Evolutionary conservation across 2,888 invertebrate species (phyloP).

Genomic region (Conistra vaccinii): DNA sequence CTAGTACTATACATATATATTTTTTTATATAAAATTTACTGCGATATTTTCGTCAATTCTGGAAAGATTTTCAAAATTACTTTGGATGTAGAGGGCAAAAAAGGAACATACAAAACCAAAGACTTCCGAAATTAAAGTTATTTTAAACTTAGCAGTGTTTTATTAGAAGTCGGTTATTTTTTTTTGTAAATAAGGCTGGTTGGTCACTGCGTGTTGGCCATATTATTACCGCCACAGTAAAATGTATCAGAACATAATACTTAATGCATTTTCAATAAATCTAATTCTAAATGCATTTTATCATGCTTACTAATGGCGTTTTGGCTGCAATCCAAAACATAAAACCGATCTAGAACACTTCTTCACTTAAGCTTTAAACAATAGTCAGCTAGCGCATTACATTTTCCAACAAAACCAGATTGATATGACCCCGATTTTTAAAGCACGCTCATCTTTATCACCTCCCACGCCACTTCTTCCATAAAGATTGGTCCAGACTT

Average conservation of each 20-base stretch:
- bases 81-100: too few relatives aligned
- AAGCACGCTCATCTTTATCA: slow-evolving; percentile 11
- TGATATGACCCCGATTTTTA: slow-evolving; percentile 21
- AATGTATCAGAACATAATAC: neutral
- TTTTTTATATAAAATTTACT: too few relatives aligned
- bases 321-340: slow-evolving; percentile 8
- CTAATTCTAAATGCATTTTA: neutral
- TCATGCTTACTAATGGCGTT: neutral
- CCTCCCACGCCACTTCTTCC: slow-evolving; percentile 30
- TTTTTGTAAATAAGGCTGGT: too few relatives aligned
- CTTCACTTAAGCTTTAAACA: neutral
- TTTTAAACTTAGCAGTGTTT: too few relatives aligned
- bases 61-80: too few relatives aligned
- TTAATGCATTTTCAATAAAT: neutral
- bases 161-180: too few relatives aligned
- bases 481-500: slow-evolving; percentile 29
- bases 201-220: neutral
- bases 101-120: too few relatives aligned
- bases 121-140: too few relatives aligned
- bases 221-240: neutral
- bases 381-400: neutral
- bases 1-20: too few relatives aligned
- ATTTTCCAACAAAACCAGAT: slow-evolving; percentile 23
- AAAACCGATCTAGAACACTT: neutral
- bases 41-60: too few relatives aligned